phyloP scores from a whole-genome alignment of 1,140 invertebrate species.

The Dendrolimus kikuchii region DNA sequence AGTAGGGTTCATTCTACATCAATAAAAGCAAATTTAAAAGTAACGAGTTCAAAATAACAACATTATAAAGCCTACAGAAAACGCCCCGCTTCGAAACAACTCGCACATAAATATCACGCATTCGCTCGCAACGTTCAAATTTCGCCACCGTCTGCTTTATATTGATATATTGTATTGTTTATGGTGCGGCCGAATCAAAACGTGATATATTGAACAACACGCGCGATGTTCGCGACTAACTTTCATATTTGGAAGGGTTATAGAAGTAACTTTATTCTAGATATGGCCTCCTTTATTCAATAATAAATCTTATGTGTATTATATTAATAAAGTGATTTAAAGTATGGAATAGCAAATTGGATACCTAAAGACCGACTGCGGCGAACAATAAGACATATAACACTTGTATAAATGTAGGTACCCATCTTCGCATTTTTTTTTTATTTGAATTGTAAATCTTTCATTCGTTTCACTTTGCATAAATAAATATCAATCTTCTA shows the following conservation, averaged over 20 bases:
- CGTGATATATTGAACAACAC: conserved; percentile 65
- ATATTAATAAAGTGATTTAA: no score
- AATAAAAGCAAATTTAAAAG: conserved; percentile 17
- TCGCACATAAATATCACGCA: conserved; percentile 50
- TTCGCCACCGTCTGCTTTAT: conserved; percentile 67
- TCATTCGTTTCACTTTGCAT: no score
- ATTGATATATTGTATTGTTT: conserved; percentile 72
- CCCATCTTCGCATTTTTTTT: no score
- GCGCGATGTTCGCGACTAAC: conserved; percentile 59
- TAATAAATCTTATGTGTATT: no score
- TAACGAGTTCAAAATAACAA: conserved; percentile 18
- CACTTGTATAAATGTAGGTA: no score
- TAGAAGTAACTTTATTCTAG: conserved; percentile 27
- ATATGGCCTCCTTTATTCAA: conserved; percentile 14
- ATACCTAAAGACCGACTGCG: no score
- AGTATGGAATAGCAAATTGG: no score
- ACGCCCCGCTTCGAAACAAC: not conserved
- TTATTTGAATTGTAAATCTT: no score
- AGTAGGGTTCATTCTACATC: no score
- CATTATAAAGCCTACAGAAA: conserved; percentile 20
- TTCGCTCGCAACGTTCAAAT: conserved; percentile 59
- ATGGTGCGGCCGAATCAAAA: conserved; percentile 70
- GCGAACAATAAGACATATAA: no score
- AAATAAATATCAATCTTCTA: no score
- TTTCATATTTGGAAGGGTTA: conserved; percentile 66